Conservation (phyloP, 2,888 invertebrate species). For the Ligdia adustata region DNA sequence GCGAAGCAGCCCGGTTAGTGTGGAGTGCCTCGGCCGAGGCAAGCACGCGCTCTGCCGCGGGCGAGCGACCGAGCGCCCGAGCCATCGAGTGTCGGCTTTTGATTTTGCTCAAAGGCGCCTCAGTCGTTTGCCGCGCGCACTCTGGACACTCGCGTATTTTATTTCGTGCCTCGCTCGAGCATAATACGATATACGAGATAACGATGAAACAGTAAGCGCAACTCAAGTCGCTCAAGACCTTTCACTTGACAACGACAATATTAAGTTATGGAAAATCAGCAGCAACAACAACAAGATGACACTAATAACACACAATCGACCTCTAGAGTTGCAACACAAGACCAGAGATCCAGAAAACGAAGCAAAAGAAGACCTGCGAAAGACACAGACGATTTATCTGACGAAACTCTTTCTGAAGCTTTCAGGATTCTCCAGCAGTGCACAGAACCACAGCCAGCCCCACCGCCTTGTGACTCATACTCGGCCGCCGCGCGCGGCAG, state of each 20-base stretch:
- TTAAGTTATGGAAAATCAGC: too few species aligned
- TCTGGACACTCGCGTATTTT: constrained; percentile 29
- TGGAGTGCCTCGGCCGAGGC: constrained; percentile 23
- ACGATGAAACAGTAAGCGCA: too few species aligned
- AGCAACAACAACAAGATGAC: too few species aligned
- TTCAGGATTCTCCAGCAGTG: constrained; percentile 22
- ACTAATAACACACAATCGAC: too few species aligned
- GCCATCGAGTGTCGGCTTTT: constrained; percentile 30
- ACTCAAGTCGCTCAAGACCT: too few species aligned
- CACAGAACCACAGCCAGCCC: constrained; percentile 19
- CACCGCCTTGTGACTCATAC: constrained; percentile 18
- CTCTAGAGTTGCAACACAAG: too few species aligned
- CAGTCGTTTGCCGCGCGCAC: constrained; percentile 33
- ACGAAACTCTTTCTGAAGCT: constrained; percentile 24
- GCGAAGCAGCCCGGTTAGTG: constrained; percentile 18
- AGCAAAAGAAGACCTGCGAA: too few species aligned
- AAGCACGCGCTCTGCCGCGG: constrained; percentile 21
- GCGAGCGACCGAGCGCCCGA: constrained; percentile 24
- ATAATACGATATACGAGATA: not conserved
- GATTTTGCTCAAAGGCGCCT: too few species aligned
- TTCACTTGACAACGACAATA: too few species aligned
- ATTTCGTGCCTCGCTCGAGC: constrained; percentile 21
- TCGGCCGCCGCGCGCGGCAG: constrained; percentile 20
- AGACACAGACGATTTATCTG: constrained; percentile 20
- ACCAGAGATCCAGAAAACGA: too few species aligned